Percentiles rank a stretch among this genome's conserved stretches.
Evolutionary conservation across 2,113 vertebrate genomes (phyloP).

Genomic region (Lipophrys pholis): DNA sequence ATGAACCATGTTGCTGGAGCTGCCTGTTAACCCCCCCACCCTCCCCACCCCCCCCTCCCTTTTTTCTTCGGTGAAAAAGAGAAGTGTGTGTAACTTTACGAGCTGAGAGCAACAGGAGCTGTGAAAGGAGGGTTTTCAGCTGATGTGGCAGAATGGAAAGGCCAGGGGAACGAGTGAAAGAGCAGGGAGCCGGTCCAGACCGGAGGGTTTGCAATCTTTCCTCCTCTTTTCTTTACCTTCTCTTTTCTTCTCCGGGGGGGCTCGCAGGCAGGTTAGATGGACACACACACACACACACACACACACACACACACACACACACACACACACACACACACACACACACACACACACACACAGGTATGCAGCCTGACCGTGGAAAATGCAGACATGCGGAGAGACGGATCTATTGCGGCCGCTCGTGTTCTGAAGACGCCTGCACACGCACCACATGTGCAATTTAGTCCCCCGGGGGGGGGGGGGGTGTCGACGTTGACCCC

Average conservation of each 20-base stretch:
- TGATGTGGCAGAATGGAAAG: slow-evolving; percentile 73
- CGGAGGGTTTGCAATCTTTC: slow-evolving; percentile 18
- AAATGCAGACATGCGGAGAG: slow-evolving; percentile 33
- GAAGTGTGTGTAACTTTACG: slow-evolving; percentile 67
- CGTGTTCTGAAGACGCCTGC: slow-evolving; percentile 28
- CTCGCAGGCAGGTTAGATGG: too few species aligned
- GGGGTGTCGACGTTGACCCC: slow-evolving; percentile 42
- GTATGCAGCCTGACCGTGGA: slow-evolving; percentile 34
- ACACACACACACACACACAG: slow-evolving; percentile 10
- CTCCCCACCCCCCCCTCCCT: slow-evolving; percentile 5
- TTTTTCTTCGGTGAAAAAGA: slow-evolving; percentile 34
- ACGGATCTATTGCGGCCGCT: slow-evolving; percentile 20
- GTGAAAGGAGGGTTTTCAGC: slow-evolving; percentile 74
- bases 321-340: too few species aligned
- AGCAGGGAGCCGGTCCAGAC: slow-evolving; percentile 31
- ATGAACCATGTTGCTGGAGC: slow-evolving; percentile 34
- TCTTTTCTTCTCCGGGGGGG: slow-evolving; percentile 5
- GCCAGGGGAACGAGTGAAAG: slow-evolving; percentile 34
- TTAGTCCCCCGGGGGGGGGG: slow-evolving; percentile 30
- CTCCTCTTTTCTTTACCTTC: neutral
- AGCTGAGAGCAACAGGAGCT: slow-evolving; percentile 81
- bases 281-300: too few species aligned
- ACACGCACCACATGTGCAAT: slow-evolving; percentile 12
- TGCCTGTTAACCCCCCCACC: slow-evolving; percentile 7
- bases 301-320: too few species aligned